Base-by-base conservation (phyloP, 2,888 invertebrate species). In the Eupsilia transversa region DNA sequence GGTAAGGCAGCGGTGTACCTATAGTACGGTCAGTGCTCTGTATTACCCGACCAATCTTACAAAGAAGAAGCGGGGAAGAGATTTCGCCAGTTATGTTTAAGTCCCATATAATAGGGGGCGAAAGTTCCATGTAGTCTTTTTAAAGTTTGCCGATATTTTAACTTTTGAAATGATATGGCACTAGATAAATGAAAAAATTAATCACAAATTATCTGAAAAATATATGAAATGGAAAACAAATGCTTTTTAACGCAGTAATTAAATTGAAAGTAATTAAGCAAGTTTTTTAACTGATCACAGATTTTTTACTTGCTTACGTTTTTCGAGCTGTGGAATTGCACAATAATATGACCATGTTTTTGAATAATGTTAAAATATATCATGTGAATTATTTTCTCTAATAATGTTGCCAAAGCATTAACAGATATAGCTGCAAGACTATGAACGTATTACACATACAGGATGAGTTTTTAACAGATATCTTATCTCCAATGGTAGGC, bases 91-190 rank as follows among this genome's bases (percentile, higher is more conserved):
- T 38, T 38, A 38, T n/a, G 43, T 46, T 46, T 46, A 17, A 46
- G 20, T 46, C 7, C 46, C 46, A 46, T 46, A 14, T 20, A 17
- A 43, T 43, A 43, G 17, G 17, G 5, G 17, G 17, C 43, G 43
- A 43, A 17, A 43, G 17, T 43, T 6, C 43, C 43, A 43, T 43
- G 7, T 6, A 20, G 46, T 46, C 20, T 46, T 9, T 46, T 46
- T 17, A 1, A 23, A 46, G 20, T 23, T 46, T 46, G 46, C 46
- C 46, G 23, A 46, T 23, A 20, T 43, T 43, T 17, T 41, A 12
- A 64, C 14, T 41, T 27, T 52, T 70, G 20, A 60, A 54, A 33
- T 9, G 9, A 33, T 83, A 83, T 83, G 80, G 83, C 83, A 83
- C 83, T 66, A 64, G 54, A 54, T 38, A 10, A 38, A n/a, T 30